Base-by-base conservation (phyloP, 2,797 vertebrate species). In the Coregonus sp. region DNA sequence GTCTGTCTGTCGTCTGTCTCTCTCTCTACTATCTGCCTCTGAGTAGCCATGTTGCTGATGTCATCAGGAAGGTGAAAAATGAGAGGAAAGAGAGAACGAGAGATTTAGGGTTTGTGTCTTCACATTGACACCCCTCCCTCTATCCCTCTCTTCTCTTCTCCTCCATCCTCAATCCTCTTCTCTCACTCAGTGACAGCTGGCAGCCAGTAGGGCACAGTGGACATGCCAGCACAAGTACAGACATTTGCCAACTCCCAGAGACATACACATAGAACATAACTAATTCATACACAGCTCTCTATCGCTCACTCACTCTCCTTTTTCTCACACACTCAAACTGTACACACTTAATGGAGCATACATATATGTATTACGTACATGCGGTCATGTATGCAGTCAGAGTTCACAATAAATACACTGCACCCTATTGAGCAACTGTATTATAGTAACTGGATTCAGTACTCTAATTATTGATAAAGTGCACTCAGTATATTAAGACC, bases 191-290 rank as follows among this genome's bases (percentile, higher is more conserved):
- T 93, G 93, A 94, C 94, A 95, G 93, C 94, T 94, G 94, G 94
- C 92, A 90, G 90, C 79, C 94, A 91, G 94, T 93, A 91, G 93
- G 94, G 90, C 91, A 93, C 90, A 89, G 87, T 81, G 90, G 84
- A 85, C 84, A 87, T 93, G 94, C 93, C 94, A 95, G 86, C 76
- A 78, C 86, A 84, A 91, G 84, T 80, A 82, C 86, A 84, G 75
- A 86, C 86, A 87, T 89, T 86, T 91, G 91, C 88, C 92, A 92
- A 88, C 70, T 83, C 87, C 89, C 87, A 89, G 88, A 91, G 87
- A 90, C 74, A 89, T 82, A 85, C 88, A 85, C 85, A 90, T 84
- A 89, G 81, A 88, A 85, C 81, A 70, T 88, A 85, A 87, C 80
- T 85, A 80, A 84, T 79, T 85, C 78, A 70, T 73, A 69, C 54